Percentiles rank a stretch among this genome's conserved stretches.
Evolutionary conservation across 2,888 invertebrate species (phyloP).

Genomic region (Quadriops clusia): DNA sequence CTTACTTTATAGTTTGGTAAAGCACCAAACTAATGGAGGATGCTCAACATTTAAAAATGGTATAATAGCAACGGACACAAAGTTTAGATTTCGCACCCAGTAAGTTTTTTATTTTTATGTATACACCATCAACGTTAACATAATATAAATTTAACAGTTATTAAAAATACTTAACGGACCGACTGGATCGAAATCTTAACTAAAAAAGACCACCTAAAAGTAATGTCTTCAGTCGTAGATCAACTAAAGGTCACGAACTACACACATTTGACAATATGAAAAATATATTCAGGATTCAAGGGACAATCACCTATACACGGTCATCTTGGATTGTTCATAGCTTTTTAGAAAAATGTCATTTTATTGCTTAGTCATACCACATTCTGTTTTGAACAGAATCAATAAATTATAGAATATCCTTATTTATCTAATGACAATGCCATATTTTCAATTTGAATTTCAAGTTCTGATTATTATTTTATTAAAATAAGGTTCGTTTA

Average conservation of each 20-base stretch:
- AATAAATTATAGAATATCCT: conserved; percentile 5
- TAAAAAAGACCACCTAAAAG: conserved; percentile 19
- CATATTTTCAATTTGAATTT: no score
- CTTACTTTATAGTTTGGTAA: conserved; percentile 20
- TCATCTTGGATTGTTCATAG: conserved; percentile 20
- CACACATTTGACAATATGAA: conserved; percentile 18
- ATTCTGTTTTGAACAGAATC: conserved; percentile 21
- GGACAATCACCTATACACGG: conserved; percentile 23
- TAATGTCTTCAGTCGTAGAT: conserved; percentile 25
- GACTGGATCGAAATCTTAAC: conserved; percentile 18
- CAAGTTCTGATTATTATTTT: no score
- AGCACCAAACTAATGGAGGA: conserved; percentile 27
- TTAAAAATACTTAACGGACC: conserved; percentile 13
- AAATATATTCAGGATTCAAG: conserved; percentile 28
- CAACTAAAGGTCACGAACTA: conserved; percentile 22
- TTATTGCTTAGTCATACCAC: conserved; percentile 36
- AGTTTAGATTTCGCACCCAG: conserved; percentile 18
- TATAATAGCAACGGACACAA: conserved; percentile 20
- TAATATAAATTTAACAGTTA: conserved; percentile 6
- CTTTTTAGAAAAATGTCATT: conserved; percentile 23
- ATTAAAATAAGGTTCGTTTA: no score
- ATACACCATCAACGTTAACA: conserved; percentile 6
- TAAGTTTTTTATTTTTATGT: conserved; percentile 10
- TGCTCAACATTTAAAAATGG: conserved; percentile 30
- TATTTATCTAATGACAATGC: conserved; percentile 5